Base-by-base conservation (phyloP, 53 echinoderm and acorn worm genomes). In the Stichopus horrens region DNA sequence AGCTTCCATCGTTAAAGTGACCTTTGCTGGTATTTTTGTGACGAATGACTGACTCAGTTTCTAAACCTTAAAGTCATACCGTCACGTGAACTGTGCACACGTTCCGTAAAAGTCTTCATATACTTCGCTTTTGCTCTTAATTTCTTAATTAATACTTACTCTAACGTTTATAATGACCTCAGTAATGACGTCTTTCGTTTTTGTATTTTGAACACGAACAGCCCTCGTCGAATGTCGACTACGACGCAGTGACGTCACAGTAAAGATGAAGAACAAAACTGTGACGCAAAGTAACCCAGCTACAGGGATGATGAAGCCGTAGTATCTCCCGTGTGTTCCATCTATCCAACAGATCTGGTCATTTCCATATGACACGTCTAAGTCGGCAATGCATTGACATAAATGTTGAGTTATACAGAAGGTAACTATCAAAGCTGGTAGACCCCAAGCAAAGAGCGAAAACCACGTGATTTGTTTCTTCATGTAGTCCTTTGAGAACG, bases 161-260 rank as follows among this genome's bases (percentile, higher is more conserved):
- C 53, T 78, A 78, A 78, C 51, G 53, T 78, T 78, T 14, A 78
- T 78, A n/a, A 78, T 78, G 16, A 78, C 7, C 55, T 78, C 78
- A 4, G 55, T 54, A 7, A 9, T 14, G 4, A 78, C 14, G 53
- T 78, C 78, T 8, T 78, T 78, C 7, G 53, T 52, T 18, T 52
- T 37, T 23, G 54, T 53, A 78, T 53, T 78, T 18, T 53, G 53
- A 16, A 78, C 10, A 18, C 53, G 78, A 54, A 52, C 78, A 53
- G 55, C 51, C 13, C 78, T 23, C 54, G 53, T 78, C n/a, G 78
- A 78, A 6, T 78, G 78, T 9, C 78, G 78, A 78, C 53, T 78
- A 16, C 9, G 9, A 16, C 52, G 78, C 51, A 52, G 54, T 54
- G 52, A 78, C 53, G 55, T 11, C 51, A 53, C 78, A 78, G 78